Evolutionary conservation across 1,140 invertebrate genomes (phyloP), one percentile per base, ranked within the genome.

Genomic region (Drosophila teissieri): DNA sequence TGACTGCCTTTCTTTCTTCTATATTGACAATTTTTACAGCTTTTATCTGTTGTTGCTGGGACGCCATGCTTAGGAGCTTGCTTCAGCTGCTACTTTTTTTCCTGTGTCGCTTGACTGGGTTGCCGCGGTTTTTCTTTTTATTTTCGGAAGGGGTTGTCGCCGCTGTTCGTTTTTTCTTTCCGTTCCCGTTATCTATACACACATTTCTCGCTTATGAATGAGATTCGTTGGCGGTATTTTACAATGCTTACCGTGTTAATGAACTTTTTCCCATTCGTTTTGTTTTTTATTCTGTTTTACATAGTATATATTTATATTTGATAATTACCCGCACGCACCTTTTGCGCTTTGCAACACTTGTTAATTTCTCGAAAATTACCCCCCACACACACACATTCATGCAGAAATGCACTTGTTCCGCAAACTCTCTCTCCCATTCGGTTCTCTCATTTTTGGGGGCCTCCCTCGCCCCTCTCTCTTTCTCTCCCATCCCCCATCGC

Each of bases 1-100:
- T 62, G 67, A 51, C 31, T 69, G 39, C 57, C 68, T 67, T 58
- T 65, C 54, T 81, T 76, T 86, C 74, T 82, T 79, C 67, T 89
- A 88, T 89, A 88, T 89, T 88, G 83, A 89, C 83, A 89, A 89
- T 89, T 88, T 88, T 88, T 80, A 88, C 80, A 88, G 84, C 80
- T 76, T 83, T 86, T 84, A 61, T 52, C 19, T 67, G 60, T 64
- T 80, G 79, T 65, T 68, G 68, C 57, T 80, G 84, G 83, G 83
- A 88, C 83, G 84, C 83, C 83, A 88, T 88, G 67, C 84, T 83
- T 88, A 80, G 83, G 80, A 84, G 73, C 80, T 85, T 73, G 57
- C 73, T 78, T 86, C 79, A 79, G 70, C 83, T 82, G 69, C 67
- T 82, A 49, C 58, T 81, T 73, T 65, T 81, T 81, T 39, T 60